These are phyloP conservation scores for Nestor notabilis DNA, from an alignment of 2,113 vertebrate genomes.

Conservation along the genomic window DNA sequence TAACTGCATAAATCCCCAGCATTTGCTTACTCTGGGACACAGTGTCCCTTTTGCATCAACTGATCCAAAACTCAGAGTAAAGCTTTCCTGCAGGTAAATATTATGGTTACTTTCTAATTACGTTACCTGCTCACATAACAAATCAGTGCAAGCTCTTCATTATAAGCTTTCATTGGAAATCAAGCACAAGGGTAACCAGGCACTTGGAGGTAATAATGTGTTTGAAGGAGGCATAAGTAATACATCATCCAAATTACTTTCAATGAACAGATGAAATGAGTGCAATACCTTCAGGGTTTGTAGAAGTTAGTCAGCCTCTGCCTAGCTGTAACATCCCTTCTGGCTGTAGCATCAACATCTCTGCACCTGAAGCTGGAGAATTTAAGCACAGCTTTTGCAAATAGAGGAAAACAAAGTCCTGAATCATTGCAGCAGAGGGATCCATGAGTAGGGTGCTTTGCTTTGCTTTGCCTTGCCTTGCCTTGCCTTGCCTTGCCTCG, in stretches of 20 bases:
- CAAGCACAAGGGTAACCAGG: not conserved
- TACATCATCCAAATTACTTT: slow-evolving; percentile 21
- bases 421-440: fast-evolving
- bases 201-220: slow-evolving; percentile 7
- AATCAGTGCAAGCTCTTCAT: not conserved
- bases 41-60: not conserved
- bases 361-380: not conserved
- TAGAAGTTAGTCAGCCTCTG: not conserved
- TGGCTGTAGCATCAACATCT: not conserved
- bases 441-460: fast-evolving
- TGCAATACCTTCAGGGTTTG: not conserved
- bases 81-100: not conserved
- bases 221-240: not conserved
- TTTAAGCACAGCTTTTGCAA: not conserved
- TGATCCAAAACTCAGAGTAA: not conserved
- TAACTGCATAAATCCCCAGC: not conserved
- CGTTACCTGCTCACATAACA: not conserved
- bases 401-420: not conserved
- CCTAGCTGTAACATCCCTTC: not conserved
- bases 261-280: slow-evolving; percentile 4
- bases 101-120: not conserved
- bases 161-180: not conserved
- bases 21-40: not conserved
- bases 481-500: too few relatives aligned
- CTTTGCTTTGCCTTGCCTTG: too few relatives aligned